Percentiles rank a stretch among this genome's conserved stretches.
These are phyloP conservation scores for Silurus lanzhouensis DNA, from an alignment of 2,797 vertebrate genomes.

Conservation along the genomic window DNA sequence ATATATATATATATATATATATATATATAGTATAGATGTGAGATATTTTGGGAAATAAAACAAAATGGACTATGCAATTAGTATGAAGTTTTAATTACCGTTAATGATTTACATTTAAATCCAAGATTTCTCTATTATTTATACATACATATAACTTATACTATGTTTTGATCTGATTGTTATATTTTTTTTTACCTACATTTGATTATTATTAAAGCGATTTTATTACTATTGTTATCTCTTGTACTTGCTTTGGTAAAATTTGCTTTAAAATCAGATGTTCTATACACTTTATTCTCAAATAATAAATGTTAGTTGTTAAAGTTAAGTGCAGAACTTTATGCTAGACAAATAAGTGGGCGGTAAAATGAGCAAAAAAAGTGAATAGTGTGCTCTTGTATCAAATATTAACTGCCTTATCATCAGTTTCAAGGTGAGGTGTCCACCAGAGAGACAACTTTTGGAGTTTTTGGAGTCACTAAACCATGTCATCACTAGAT, in stretches of 20 bases:
- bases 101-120: background rate
- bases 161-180: background rate
- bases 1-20: no score
- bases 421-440: background rate
- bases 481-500: slow-evolving; percentile 1
- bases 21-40: background rate
- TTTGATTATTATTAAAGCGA: background rate
- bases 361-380: background rate
- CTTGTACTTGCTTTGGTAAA: background rate
- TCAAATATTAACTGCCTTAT: slow-evolving; percentile 42
- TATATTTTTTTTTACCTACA: background rate
- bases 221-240: background rate
- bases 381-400: slow-evolving; percentile 5
- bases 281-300: background rate
- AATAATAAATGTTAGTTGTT: no score
- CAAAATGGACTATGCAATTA: background rate
- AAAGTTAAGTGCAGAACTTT: background rate
- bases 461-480: background rate
- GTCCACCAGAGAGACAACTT: background rate
- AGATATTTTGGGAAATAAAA: background rate
- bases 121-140: background rate
- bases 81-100: background rate
- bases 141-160: no score
- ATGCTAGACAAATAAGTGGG: background rate
- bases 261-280: background rate